These are phyloP conservation scores for Falco cherrug DNA, from an alignment of 2,797 vertebrate genomes.

Conservation along the genomic window DNA sequence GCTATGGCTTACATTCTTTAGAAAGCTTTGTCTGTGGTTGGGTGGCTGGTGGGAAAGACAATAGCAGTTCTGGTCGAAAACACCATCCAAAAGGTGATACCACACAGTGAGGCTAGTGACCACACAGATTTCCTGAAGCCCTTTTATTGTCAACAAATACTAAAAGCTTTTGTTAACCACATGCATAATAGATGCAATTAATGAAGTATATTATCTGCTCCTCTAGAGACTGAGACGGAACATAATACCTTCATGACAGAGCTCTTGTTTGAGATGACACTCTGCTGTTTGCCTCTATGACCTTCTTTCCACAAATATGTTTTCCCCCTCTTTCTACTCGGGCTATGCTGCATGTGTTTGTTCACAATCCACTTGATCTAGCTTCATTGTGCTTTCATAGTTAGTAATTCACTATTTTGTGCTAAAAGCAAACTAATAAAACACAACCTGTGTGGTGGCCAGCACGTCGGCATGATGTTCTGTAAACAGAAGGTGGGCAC, in stretches of 20 bases:
- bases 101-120: no score
- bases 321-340: background rate
- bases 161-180: background rate
- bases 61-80: background rate
- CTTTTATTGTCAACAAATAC: background rate
- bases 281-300: background rate
- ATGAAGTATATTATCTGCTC: background rate
- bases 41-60: background rate
- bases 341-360: background rate
- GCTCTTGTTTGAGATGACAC: background rate
- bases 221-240: background rate
- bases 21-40: background rate
- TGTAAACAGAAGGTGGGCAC: background rate
- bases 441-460: background rate
- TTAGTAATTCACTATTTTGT: background rate
- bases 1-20: background rate
- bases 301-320: background rate
- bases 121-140: background rate
- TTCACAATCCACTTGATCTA: background rate
- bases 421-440: background rate
- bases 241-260: background rate
- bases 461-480: background rate
- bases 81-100: background rate
- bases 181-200: background rate
- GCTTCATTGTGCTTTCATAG: background rate